Evolutionary conservation across 2,888 invertebrate species (phyloP), one percentile per base, ranked within the genome.

Genomic region (Lobophora halterata): DNA sequence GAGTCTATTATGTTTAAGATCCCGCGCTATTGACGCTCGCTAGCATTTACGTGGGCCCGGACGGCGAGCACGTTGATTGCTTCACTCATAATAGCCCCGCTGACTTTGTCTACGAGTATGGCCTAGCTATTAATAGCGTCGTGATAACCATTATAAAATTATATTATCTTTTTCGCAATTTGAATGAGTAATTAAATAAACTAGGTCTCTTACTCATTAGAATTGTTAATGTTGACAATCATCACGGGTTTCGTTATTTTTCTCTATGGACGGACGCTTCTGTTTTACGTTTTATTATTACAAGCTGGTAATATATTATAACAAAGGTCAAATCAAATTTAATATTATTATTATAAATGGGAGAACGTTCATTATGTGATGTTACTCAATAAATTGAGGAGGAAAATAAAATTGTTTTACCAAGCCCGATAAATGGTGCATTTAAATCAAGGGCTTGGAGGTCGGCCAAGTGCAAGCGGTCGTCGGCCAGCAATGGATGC

Each of bases 391-490:
- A 42, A 48, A 54, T 58, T 56, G 48, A 51, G 46, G 49, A 55
- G 46, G 48, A 52, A 59, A 58, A 48, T 58, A 60, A 61, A 59
- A 56, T 58, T 47, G 52, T 57, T 55, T 52, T 58, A 51, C 58
- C 59, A 62, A 60, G 62, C 61, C 61, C 65, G 54, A 66, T 71
- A 72, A 71, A 73, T 71, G 65, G 66, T 51, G 63, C 69, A 80
- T 80, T 79, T 78, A 77, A 79, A 81, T 79, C 72, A 71, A 69
- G 71, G 61, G 61, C 61, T 71, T 80, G 79, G 77, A 77, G 59
- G 49, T 35, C 45, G 49, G 82, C 83, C 81, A 83, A 81, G 66
- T 60, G 63, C 46, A 43, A 62, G 52, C 65, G 55, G 54, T 49
- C n/a, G n/a, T n/a, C 44, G 49, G 34, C 42, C 34, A 21, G 26